Percentiles rank a stretch among this genome's conserved stretches.
These are phyloP conservation scores for Rapana venosa DNA, from an alignment of 2,888 invertebrate genomes.

Conservation along the genomic window DNA sequence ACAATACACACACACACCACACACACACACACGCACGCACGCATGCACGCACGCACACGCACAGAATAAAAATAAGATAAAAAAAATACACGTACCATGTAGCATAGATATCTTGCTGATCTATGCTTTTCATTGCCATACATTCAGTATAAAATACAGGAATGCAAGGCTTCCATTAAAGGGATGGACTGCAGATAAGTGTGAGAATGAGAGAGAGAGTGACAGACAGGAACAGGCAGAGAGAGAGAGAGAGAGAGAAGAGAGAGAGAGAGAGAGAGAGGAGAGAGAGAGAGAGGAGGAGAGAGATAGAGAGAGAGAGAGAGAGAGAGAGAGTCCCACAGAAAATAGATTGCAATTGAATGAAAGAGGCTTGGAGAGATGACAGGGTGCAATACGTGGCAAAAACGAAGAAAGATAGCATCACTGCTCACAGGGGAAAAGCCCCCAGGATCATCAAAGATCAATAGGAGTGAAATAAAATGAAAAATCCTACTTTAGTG, in stretches of 20 bases:
- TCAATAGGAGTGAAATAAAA: no score
- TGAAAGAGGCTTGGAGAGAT: background rate
- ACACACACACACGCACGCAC: background rate
- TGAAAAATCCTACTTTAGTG: no score
- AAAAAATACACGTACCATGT: no score
- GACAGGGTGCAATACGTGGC: background rate
- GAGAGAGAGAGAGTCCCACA: background rate
- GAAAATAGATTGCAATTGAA: background rate
- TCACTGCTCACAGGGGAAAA: no score
- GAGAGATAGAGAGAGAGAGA: background rate
- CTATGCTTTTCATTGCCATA: no score
- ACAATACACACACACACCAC: background rate
- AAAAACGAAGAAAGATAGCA: no score
- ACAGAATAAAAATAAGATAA: no score
- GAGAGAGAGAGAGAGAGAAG: conserved; percentile 4
- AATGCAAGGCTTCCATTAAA: background rate
- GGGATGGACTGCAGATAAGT: background rate
- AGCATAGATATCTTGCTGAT: no score
- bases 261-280: background rate
- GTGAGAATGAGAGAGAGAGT: background rate
- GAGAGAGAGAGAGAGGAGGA: no score
- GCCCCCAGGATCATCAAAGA: no score
- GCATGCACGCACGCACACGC: background rate
- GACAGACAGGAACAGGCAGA: background rate
- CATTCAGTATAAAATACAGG: no score